Conservation (phyloP, 2,888 invertebrate species). For the Drosophila limbata region DNA sequence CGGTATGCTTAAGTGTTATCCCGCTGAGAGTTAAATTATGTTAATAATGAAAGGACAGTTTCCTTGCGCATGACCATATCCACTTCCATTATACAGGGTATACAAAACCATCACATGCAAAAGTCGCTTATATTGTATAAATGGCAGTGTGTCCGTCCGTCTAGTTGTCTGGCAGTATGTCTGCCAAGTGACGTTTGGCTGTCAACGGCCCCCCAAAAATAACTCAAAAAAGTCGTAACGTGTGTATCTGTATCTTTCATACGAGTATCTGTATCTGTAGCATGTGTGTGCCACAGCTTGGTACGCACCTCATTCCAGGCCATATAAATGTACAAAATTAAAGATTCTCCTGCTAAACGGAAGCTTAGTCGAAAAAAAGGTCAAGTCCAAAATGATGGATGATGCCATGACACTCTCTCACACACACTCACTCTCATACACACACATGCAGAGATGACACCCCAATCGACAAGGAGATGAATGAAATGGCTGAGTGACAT, state of each 20-base stretch:
- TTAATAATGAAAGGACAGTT: background rate
- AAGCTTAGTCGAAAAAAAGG: constrained; percentile 83
- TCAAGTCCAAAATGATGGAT: constrained; percentile 86
- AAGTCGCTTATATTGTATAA: background rate
- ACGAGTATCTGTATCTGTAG: constrained; percentile 33
- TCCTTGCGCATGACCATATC: background rate
- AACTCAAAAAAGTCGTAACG: constrained; percentile 51
- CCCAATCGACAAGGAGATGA: constrained; percentile 62
- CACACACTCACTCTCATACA: constrained; percentile 52
- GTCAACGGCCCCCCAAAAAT: constrained; percentile 62
- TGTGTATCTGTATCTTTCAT: constrained; percentile 47
- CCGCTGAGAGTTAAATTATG: background rate
- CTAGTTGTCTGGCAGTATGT: constrained; percentile 19
- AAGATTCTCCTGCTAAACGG: constrained; percentile 79
- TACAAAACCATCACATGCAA: background rate
- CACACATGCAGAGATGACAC: constrained; percentile 46
- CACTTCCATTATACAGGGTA: constrained; percentile 1
- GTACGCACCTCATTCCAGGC: constrained; percentile 51
- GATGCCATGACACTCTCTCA: constrained; percentile 78
- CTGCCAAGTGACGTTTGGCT: constrained; percentile 70
- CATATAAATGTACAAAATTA: constrained; percentile 75
- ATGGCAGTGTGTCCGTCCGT: background rate
- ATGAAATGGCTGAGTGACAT: constrained; percentile 77
- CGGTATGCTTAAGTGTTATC: background rate
- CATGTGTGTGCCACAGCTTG: constrained; percentile 58